These are phyloP conservation scores for Pseudanteris insignis DNA, from an alignment of 2,888 invertebrate genomes.

Conservation along the genomic window DNA sequence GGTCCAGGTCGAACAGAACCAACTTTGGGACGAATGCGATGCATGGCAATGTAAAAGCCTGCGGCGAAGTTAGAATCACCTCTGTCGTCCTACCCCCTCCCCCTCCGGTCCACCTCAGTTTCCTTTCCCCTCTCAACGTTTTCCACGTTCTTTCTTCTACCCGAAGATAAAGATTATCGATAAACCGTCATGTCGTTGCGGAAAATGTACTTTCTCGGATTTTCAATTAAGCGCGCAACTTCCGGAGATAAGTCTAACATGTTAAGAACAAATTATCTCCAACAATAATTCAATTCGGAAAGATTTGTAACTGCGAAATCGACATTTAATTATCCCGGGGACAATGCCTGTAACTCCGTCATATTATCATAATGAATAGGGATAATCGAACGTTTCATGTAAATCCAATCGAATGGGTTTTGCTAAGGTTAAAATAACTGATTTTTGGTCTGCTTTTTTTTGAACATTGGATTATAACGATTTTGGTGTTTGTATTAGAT, in stretches of 20 bases:
- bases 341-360: too few relatives aligned
- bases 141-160: slow-evolving; percentile 42
- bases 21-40: slow-evolving; percentile 40
- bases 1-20: slow-evolving; percentile 46
- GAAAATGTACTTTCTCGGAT: slow-evolving; percentile 39
- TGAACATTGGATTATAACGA: too few relatives aligned
- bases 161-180: slow-evolving; percentile 45
- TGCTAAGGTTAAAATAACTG: too few relatives aligned
- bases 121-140: slow-evolving; percentile 32
- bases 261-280: slow-evolving; percentile 30
- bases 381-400: too few relatives aligned
- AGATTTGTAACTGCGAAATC: slow-evolving; percentile 1
- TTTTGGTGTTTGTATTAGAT: too few relatives aligned
- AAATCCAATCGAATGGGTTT: too few relatives aligned
- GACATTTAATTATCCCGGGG: too few relatives aligned
- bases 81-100: too few relatives aligned
- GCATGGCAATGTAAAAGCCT: slow-evolving; percentile 36
- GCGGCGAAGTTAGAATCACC: slow-evolving; percentile 37
- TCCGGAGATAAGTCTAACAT: slow-evolving; percentile 24
- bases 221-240: slow-evolving; percentile 39
- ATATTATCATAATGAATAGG: too few relatives aligned
- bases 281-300: slow-evolving; percentile 18
- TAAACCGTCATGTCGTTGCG: slow-evolving; percentile 40
- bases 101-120: too few relatives aligned
- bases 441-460: too few relatives aligned